Conservation (phyloP, 2,113 vertebrate genomes). For the Microtus pennsylvanicus region DNA sequence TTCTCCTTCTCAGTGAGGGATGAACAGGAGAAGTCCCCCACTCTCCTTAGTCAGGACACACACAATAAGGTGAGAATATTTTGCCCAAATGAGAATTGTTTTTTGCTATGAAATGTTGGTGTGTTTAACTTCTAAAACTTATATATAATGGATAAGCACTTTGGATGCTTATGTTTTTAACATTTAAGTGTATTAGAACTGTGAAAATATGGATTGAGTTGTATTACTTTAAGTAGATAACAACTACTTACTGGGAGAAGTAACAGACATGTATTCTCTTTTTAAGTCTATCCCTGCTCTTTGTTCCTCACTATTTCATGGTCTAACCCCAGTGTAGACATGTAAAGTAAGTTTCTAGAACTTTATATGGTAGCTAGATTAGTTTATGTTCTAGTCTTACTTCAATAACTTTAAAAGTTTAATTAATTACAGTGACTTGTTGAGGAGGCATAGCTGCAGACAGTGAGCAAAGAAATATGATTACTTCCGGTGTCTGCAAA, state of each 20-base stretch:
- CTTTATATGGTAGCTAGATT: not conserved
- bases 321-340: not conserved
- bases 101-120: slow-evolving; percentile 29
- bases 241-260: not conserved
- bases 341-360: not conserved
- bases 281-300: slow-evolving; percentile 24
- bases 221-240: slow-evolving; percentile 12
- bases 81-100: not conserved
- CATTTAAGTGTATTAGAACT: not conserved
- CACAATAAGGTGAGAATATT: slow-evolving; percentile 80
- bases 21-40: slow-evolving; percentile 66
- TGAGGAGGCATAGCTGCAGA: not conserved
- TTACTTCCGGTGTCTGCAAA: not conserved
- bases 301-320: not conserved
- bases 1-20: slow-evolving; percentile 72
- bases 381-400: slow-evolving; percentile 53
- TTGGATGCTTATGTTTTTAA: slow-evolving; percentile 6
- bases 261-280: slow-evolving; percentile 16
- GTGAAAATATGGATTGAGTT: not conserved
- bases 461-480: not conserved
- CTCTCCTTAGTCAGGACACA: slow-evolving; percentile 71
- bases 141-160: not conserved
- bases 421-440: slow-evolving; percentile 46
- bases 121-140: slow-evolving; percentile 25
- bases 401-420: slow-evolving; percentile 12